Base-by-base conservation (phyloP, 2,113 vertebrate species). In the Corydoras maculifer region DNA sequence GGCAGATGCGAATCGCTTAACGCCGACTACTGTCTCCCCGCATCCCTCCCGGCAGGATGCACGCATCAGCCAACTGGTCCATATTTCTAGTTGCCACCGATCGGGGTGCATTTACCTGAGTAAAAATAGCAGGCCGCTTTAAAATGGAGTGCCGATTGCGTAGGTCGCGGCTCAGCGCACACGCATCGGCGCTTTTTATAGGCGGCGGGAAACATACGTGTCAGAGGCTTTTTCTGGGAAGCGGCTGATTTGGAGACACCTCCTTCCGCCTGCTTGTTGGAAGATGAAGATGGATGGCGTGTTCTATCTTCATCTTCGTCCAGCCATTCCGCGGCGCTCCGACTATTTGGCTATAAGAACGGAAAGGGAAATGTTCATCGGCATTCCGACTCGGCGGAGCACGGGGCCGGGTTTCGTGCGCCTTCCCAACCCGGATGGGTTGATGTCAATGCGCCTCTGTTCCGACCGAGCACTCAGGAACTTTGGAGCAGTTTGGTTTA, bases 71-170 rank as follows among this genome's bases (percentile, higher is more conserved):
- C 25, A 66, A 66, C 66, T 79, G 65, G 75, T 79, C 58, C 57
- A 60, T 69, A 62, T 73, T 75, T 30, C 57, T 50, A 72, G 66
- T 75, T 66, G 64, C 69, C 73, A 78, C 60, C 77, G 62, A 67
- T 73, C 69, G 35, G 35, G 35, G 73, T 79, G 70, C 73, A 75
- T 79, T 69, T 70, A 79, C 70, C 77, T 76, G 62, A 63, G 68
- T 76, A 51, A 79, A 79, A 79, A 79, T 79, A 79, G 72, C 72
- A 62, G 57, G 71, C 59, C 66, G 64, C 67, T 65, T 72, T 63
- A 73, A 75, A 79, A 79, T 73, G 69, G 73, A 78, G 77, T 75
- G 70, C 54, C 73, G 66, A 73, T 75, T 75, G 77, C 74, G 73
- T 79, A 75, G 74, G 77, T 63, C 64, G 58, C 64, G 72, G 70